Evolutionary conservation across 1,140 invertebrate genomes (phyloP), one percentile per base, ranked within the genome.

Genomic region (Musca vetustissima): DNA sequence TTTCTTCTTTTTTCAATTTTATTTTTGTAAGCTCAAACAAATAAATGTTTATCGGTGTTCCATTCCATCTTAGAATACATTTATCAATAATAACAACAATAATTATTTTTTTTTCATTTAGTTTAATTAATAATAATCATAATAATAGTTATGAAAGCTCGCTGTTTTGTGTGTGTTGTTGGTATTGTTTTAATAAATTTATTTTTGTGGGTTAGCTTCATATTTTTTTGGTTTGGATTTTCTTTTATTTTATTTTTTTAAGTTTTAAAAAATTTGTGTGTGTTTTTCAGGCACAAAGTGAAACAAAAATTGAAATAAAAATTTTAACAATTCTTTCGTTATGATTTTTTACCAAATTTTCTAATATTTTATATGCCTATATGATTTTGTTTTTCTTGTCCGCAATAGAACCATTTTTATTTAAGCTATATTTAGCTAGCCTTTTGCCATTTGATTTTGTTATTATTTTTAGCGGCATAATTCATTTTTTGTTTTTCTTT

Each of bases 201-300:
- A 32, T 32, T n/a, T n/a, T 32, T 43, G 36, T 43, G 36, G 36
- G 36, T 43, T 43, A 43, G 36, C 36, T 43, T 43, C 36, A 43
- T 43, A 8, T 43, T 43, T 43, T 43, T 43, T 43, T 3, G 28
- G 28, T n/a, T n/a, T n/a, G n/a, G 9, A n/a, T 32, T 59, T 6
- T 57, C n/a, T 57, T 49, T n/a, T n/a, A n/a, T n/a, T n/a, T 7
- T 49, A 6, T 49, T 59, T 17, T 28, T 59, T 59, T 59, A 32
- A 4, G 32, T 22, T 66, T 52, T 49, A 14, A 43, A 9, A 49
- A 67, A 55, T 67, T 67, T 55, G 24, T 43, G 57, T 61, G 19
- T 61, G 17, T 61, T 61, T 61, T 49, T 67, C 66, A 67, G 66
- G 67, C 67, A 68, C 67, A 68, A 68, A 68, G 67, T 68, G 67